Evolutionary conservation across 2,113 vertebrate genomes (phyloP).

Genomic region (Hystrix brachyura): DNA sequence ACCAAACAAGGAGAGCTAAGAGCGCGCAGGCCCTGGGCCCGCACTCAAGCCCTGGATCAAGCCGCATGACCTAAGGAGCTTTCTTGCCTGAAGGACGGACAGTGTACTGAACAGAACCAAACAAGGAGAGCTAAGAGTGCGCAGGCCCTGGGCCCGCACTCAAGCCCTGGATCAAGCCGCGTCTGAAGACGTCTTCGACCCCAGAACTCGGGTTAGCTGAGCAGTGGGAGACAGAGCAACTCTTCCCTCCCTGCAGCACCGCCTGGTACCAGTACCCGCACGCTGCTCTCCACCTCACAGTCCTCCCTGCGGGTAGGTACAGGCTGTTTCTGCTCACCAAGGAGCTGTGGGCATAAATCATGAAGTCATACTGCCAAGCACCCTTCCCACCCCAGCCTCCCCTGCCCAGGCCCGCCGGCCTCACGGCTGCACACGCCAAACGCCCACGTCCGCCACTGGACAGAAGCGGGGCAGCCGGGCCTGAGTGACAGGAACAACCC

Average conservation of each 20-base stretch:
- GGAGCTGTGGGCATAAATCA: neutral
- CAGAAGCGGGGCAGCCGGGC: no score
- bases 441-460: no score
- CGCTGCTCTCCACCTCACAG: neutral
- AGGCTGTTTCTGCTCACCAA: neutral
- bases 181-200: rapidly evolving
- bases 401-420: neutral
- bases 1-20: neutral
- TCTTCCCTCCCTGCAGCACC: neutral
- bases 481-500: no score
- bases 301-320: rapidly evolving
- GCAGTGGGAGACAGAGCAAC: rapidly evolving
- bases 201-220: rapidly evolving
- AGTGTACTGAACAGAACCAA: neutral
- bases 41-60: neutral
- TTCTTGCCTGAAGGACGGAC: neutral
- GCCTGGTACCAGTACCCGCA: rapidly evolving
- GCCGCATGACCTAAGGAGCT: neutral
- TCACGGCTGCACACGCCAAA: rapidly evolving
- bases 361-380: neutral
- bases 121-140: neutral
- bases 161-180: neutral
- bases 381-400: neutral
- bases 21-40: neutral
- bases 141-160: neutral